Evolutionary conservation across 2,888 invertebrate species (phyloP).

Genomic region (Asteroscopus sphinx): DNA sequence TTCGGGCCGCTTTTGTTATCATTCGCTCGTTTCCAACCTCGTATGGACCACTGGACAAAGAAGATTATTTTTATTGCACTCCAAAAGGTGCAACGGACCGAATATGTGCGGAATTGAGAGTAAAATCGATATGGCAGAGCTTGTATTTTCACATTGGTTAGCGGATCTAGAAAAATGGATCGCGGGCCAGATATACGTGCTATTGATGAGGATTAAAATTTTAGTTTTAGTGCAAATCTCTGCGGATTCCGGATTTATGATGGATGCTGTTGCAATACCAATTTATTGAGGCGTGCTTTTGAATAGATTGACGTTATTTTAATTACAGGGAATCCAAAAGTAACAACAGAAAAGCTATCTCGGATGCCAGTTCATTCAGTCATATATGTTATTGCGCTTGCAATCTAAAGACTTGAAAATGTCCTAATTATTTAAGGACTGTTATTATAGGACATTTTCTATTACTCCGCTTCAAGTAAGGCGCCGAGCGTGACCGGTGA

Average conservation of each 20-base stretch:
- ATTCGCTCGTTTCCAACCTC: conserved; percentile 71
- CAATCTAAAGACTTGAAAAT: no score
- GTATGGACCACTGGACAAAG: conserved; percentile 80
- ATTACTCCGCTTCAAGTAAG: no score
- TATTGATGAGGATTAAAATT: conserved; percentile 31
- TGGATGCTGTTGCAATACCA: conserved; percentile 10
- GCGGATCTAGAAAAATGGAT: conserved; percentile 56
- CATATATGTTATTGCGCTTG: no score
- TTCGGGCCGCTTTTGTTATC: conserved; percentile 72
- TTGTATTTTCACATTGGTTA: conserved; percentile 57
- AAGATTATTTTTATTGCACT: conserved; percentile 88
- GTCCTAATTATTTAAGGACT: no score
- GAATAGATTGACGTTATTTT: neutral
- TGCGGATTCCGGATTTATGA: conserved; percentile 16
- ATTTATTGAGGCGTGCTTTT: conserved; percentile 17
- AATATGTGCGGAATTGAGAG: conserved; percentile 82
- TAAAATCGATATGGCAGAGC: conserved; percentile 71
- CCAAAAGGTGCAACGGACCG: conserved; percentile 83
- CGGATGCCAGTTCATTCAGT: no score
- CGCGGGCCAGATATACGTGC: conserved; percentile 28
- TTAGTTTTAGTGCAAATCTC: conserved; percentile 17
- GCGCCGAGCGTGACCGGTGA: no score
- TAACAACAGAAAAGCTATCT: no score
- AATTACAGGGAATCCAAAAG: no score
- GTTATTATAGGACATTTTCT: no score